Percentiles rank a stretch among this genome's conserved stretches.
Evolutionary conservation across 2,797 vertebrate species (phyloP).

Genomic region (Eulemur rubriventer): DNA sequence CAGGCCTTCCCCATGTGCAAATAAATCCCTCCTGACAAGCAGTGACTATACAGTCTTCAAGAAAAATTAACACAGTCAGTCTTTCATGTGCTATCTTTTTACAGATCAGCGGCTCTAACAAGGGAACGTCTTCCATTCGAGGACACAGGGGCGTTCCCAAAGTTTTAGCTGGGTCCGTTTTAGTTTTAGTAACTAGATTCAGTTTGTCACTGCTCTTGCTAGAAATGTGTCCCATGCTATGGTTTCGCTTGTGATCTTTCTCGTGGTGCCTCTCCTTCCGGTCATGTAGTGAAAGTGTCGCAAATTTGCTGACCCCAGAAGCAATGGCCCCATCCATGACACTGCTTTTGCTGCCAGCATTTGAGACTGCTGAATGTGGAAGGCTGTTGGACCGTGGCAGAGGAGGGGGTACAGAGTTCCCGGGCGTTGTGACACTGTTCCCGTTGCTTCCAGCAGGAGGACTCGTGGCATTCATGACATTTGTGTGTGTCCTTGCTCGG

Average conservation of each 20-base stretch:
- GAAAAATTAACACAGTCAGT: conserved; percentile 99
- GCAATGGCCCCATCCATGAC: conserved; percentile 94
- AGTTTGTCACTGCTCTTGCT: conserved; percentile 99
- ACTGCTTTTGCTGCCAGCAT: conserved; percentile 89
- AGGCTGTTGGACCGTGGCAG: conserved; percentile 98
- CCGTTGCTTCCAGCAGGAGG: conserved; percentile 89
- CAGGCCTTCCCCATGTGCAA: conserved; percentile 99
- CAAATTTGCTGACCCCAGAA: conserved; percentile 96
- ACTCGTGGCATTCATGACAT: conserved; percentile 97
- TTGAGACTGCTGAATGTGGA: conserved; percentile 91
- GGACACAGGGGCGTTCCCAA: conserved; percentile 96
- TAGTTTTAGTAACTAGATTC: conserved; percentile 96
- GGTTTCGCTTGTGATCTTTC: conserved; percentile 98
- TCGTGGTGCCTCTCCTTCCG: conserved; percentile 97
- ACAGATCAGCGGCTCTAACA: conserved; percentile 98
- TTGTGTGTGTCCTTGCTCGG: conserved; percentile 96
- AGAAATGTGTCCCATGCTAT: conserved; percentile 99
- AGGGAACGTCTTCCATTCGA: conserved; percentile 97
- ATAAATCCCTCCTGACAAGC: conserved; percentile 99
- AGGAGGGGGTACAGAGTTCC: conserved; percentile 90
- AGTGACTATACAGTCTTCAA: conserved; percentile 99
- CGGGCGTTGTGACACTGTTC: conserved; percentile 89
- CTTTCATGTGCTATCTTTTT: conserved; percentile 99
- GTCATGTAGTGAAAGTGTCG: conserved; percentile 96
- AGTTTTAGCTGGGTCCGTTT: conserved; percentile 96